Conservation (phyloP, 2,888 invertebrate genomes). For the Dryobotodes eremita region DNA sequence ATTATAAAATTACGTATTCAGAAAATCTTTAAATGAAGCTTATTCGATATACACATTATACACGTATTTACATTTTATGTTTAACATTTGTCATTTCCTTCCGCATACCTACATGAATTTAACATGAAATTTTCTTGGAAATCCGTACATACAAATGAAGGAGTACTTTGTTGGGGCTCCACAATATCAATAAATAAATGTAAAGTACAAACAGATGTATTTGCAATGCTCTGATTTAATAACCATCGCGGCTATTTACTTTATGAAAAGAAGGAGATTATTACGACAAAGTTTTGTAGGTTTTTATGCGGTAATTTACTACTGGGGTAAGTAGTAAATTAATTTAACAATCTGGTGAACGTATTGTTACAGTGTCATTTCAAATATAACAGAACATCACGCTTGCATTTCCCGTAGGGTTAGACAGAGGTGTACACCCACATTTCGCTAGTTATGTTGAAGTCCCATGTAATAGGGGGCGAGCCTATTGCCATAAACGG, state of each 20-base stretch:
- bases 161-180: not conserved
- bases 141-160: constrained; percentile 6
- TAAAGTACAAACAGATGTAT: constrained; percentile 1
- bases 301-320: not conserved
- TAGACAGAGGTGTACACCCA: not conserved
- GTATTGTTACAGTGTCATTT: not conserved
- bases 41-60: not conserved
- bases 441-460: not conserved
- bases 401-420: not conserved
- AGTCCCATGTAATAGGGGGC: not conserved
- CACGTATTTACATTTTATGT: not conserved
- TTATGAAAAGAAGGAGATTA: not conserved
- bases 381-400: not conserved
- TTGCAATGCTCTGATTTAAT: constrained; percentile 26
- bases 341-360: too few species aligned
- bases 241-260: not conserved
- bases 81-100: constrained; percentile 44
- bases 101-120: constrained; percentile 35
- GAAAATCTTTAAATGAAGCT: not conserved
- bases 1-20: not conserved
- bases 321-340: not conserved
- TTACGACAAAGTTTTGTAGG: not conserved
- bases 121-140: constrained; percentile 35
- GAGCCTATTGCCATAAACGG: not conserved
- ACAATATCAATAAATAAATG: constrained; percentile 33